Conservation (phyloP, 2,888 invertebrate genomes). For the Cacoxenus indagator region DNA sequence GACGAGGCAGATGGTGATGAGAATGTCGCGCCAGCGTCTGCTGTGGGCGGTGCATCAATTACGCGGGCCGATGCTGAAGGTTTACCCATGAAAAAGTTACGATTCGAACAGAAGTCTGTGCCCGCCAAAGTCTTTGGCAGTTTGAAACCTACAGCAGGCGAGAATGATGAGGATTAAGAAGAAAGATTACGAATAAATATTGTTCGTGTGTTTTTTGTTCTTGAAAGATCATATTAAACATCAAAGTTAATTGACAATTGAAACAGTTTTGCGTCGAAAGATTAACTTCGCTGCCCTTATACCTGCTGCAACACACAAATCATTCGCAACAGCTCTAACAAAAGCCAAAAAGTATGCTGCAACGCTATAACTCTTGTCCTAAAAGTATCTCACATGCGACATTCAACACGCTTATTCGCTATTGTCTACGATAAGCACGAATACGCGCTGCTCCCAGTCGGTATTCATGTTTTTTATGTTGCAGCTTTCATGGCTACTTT, state of each 20-base stretch:
- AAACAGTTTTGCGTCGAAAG: too few relatives aligned
- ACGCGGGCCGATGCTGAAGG: constrained; percentile 72
- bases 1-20: constrained; percentile 77
- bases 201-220: neutral
- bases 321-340: neutral
- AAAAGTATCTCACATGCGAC: neutral
- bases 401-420: neutral
- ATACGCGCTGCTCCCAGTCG: neutral
- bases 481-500: neutral
- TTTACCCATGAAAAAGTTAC: constrained; percentile 76
- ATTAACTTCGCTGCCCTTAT: too few relatives aligned
- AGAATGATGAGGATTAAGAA: constrained; percentile 53
- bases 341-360: neutral
- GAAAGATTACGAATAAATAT: constrained; percentile 36
- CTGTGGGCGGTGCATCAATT: constrained; percentile 4
- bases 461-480: neutral
- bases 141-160: constrained; percentile 69
- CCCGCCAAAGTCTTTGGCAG: constrained; percentile 95
- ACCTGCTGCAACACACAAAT: too few relatives aligned
- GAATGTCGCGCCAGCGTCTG: constrained; percentile 70
- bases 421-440: constrained; percentile 2
- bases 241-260: too few relatives aligned
- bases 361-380: neutral
- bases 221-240: too few relatives aligned
- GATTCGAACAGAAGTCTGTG: constrained; percentile 86